Evolutionary conservation across 2,888 invertebrate genomes (phyloP).

Genomic region (Colletes collaris): DNA sequence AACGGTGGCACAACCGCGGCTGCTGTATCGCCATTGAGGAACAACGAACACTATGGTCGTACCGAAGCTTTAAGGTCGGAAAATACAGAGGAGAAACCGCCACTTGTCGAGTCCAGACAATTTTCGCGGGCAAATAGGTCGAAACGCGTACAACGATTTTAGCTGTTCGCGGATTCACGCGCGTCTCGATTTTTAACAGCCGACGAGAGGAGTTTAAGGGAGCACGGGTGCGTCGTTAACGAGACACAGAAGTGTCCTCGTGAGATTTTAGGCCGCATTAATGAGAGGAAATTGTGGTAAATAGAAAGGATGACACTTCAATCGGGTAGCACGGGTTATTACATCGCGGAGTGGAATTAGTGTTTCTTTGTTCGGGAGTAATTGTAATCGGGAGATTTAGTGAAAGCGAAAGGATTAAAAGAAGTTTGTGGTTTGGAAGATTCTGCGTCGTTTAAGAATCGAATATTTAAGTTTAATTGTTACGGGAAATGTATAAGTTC

Average conservation of each 20-base stretch:
- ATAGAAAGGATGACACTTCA: constrained; percentile 39
- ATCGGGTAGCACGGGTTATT: constrained; percentile 1
- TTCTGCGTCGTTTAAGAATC: not conserved
- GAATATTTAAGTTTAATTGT: no score
- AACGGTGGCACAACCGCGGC: constrained; percentile 24
- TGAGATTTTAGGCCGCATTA: constrained; percentile 53
- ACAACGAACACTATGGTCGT: constrained; percentile 15
- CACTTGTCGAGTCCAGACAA: constrained; percentile 1
- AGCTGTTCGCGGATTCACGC: constrained; percentile 27
- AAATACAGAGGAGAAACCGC: not conserved
- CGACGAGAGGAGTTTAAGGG: constrained; percentile 34
- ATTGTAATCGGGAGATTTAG: no score
- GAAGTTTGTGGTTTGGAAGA: not conserved
- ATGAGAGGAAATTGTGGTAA: constrained; percentile 50
- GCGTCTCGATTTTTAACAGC: constrained; percentile 47
- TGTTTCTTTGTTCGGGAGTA: no score
- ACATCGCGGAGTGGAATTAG: not conserved
- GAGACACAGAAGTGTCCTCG: constrained; percentile 54
- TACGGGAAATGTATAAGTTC: no score
- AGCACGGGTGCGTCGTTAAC: constrained; percentile 54
- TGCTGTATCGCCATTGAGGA: constrained; percentile 17
- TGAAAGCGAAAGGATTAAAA: not conserved
- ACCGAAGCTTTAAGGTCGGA: constrained; percentile 16
- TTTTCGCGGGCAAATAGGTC: not conserved
- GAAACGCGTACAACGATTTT: not conserved